Evolutionary conservation across 1,140 invertebrate species (phyloP).

Genomic region (Acyrthosiphon pisum): DNA sequence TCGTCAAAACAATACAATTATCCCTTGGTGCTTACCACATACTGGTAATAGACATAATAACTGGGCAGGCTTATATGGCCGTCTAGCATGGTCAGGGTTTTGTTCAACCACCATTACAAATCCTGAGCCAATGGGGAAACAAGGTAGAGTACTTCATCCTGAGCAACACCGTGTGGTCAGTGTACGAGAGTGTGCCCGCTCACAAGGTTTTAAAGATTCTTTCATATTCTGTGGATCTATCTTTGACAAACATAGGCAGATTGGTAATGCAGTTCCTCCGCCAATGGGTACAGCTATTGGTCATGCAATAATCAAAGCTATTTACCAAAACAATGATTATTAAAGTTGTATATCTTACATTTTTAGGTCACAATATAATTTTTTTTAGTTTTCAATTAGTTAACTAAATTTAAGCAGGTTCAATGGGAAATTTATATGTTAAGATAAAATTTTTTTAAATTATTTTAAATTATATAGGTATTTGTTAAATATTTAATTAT

Average conservation of each 20-base stretch:
- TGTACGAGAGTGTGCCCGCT: slow-evolving; percentile 85
- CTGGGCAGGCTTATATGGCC: slow-evolving; percentile 78
- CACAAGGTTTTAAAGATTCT: slow-evolving; percentile 84
- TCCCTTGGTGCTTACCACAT: slow-evolving; percentile 91
- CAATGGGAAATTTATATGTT: background rate
- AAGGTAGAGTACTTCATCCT: slow-evolving; percentile 81
- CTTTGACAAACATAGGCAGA: slow-evolving; percentile 64
- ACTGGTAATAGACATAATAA: slow-evolving; percentile 86
- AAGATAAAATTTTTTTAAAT: too few species aligned
- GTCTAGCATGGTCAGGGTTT: slow-evolving; percentile 85
- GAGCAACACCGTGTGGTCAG: slow-evolving; percentile 82
- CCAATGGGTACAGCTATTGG: slow-evolving; percentile 80
- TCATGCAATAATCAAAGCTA: slow-evolving; percentile 72
- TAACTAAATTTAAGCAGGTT: background rate
- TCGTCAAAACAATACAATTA: slow-evolving; percentile 82
- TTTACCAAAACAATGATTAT: background rate
- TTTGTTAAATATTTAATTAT: too few species aligned
- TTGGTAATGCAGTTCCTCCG: slow-evolving; percentile 88
- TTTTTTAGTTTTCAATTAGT: background rate
- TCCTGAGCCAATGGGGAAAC: slow-evolving; percentile 89
- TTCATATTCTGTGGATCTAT: slow-evolving; percentile 77
- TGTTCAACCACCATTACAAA: slow-evolving; percentile 88
- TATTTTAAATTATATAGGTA: too few species aligned
- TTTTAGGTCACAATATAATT: background rate
- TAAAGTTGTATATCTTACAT: background rate